A percentile compares a stretch with the other conserved stretches of the same genome.
Conservation (phyloP, 2,113 vertebrate species). For the Desmodus rotundus region DNA sequence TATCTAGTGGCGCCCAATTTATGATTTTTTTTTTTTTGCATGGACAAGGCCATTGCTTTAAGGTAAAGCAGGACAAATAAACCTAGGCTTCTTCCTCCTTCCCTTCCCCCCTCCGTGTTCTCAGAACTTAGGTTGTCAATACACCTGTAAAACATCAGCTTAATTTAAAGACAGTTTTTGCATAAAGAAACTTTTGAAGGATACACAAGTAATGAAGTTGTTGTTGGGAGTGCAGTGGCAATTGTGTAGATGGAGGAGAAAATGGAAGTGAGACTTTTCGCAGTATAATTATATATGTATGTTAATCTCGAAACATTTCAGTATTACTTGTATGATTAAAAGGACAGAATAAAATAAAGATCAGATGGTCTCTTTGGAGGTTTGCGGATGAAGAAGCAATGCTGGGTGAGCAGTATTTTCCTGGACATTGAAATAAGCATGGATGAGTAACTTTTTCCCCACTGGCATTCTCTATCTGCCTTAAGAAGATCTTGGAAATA, state of each 20-base stretch:
- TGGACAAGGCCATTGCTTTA: background rate
- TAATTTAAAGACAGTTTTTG: conserved; percentile 38
- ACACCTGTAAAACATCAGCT: conserved; percentile 18
- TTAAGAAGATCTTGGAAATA: conserved; percentile 35
- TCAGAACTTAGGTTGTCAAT: background rate
- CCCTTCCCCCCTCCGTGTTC: background rate
- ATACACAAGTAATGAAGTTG: background rate
- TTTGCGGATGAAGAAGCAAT: background rate
- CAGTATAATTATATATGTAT: background rate
- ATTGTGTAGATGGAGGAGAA: background rate
- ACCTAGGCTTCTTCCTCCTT: background rate
- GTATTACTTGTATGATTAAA: background rate
- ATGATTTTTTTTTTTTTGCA: background rate
- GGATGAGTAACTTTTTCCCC: background rate
- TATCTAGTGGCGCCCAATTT: background rate
- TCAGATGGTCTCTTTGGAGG: background rate
- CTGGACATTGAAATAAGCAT: background rate
- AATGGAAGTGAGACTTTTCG: background rate
- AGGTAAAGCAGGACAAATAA: background rate
- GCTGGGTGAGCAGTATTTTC: conserved; percentile 8
- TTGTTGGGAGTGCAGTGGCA: background rate
- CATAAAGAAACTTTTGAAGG: background rate
- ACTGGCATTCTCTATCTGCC: background rate
- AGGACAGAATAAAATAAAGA: background rate
- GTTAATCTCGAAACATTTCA: conserved; percentile 8